Evolutionary conservation across 64 coral and sea anemone species (phyloP).

Genomic region (Cladopsammia gracilis): DNA sequence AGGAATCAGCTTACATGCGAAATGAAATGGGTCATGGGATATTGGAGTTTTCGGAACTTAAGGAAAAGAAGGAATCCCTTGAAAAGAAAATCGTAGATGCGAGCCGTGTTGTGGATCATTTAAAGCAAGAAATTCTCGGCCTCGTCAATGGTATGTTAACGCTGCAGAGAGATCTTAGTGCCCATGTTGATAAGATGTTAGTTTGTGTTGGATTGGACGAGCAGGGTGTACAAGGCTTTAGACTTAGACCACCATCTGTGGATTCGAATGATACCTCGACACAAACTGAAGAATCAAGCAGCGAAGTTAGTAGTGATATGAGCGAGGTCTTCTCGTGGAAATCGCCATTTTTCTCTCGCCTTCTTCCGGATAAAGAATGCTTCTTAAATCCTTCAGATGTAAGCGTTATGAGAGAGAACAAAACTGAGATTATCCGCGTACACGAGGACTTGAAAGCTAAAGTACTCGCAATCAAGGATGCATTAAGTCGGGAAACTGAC

Average conservation of each 20-base stretch:
- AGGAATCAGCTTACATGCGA: conserved; percentile 33
- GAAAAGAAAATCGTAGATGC: conserved; percentile 64
- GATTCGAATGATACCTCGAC: conserved; percentile 72
- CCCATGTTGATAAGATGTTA: conserved; percentile 40
- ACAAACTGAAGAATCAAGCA: conserved; percentile 59
- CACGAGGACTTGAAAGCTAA: conserved; percentile 90
- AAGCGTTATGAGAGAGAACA: conserved; percentile 87
- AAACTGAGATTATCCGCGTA: conserved; percentile 84
- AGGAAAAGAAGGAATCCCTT: conserved; percentile 55
- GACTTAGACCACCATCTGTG: conserved; percentile 49
- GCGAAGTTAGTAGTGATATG: conserved; percentile 70
- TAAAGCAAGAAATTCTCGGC: conserved; percentile 62
- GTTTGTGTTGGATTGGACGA: conserved; percentile 55
- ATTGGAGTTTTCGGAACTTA: conserved; percentile 38
- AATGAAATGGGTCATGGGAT: conserved; percentile 52
- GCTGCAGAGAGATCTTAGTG: conserved; percentile 52
- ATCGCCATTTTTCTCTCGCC: conserved; percentile 37
- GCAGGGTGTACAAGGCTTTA: conserved; percentile 11
- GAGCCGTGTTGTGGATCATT: conserved; percentile 44
- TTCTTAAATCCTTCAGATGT: conserved; percentile 91
- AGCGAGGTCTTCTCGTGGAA: conserved; percentile 57
- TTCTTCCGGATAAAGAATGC: conserved; percentile 83
- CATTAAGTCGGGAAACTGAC: conserved; percentile 22
- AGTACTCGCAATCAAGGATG: conserved; percentile 75
- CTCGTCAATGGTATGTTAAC: conserved; percentile 56